Percentiles rank a stretch among this genome's conserved stretches.
These are phyloP conservation scores for Scelioninae gen. 1 DNA, from an alignment of 2,888 invertebrate genomes.

Conservation along the genomic window DNA sequence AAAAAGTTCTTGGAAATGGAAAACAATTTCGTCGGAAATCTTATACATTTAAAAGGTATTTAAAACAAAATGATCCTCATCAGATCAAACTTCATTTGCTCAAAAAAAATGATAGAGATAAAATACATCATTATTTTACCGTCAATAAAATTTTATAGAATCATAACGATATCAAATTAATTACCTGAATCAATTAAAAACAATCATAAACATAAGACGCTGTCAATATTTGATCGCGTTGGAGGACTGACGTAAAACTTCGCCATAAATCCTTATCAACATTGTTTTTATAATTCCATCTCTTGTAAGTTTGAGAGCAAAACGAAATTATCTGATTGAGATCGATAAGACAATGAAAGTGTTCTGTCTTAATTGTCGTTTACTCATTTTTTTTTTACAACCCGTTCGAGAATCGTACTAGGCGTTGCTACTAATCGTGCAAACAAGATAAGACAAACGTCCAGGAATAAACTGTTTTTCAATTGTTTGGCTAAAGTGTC, in stretches of 20 bases:
- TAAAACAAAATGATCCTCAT: too few species aligned
- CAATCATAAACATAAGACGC: background rate
- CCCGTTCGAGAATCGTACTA: slow-evolving; percentile 15
- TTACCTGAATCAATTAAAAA: background rate
- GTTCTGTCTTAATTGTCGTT: slow-evolving; percentile 43
- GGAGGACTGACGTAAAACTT: slow-evolving; percentile 15
- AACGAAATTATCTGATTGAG: slow-evolving; percentile 42
- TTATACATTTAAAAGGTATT: too few species aligned
- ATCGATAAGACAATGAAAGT: slow-evolving; percentile 53
- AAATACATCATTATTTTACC: too few species aligned
- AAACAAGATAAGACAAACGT: slow-evolving; percentile 44
- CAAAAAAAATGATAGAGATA: too few species aligned
- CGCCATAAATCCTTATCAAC: slow-evolving; percentile 40
- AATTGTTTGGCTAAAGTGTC: slow-evolving; percentile 38
- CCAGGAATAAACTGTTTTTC: slow-evolving; percentile 52
- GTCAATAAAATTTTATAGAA: too few species aligned
- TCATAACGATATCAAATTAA: background rate
- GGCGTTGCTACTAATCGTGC: slow-evolving; percentile 46
- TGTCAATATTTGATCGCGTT: slow-evolving; percentile 12
- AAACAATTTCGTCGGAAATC: too few species aligned
- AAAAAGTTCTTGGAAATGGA: too few species aligned
- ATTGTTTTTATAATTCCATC: slow-evolving; percentile 23
- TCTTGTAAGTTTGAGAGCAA: background rate
- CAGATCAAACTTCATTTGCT: too few species aligned
- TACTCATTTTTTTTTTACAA: slow-evolving; percentile 45